Conservation (phyloP, 2,113 vertebrate species). For the Tiliqua scincoides region DNA sequence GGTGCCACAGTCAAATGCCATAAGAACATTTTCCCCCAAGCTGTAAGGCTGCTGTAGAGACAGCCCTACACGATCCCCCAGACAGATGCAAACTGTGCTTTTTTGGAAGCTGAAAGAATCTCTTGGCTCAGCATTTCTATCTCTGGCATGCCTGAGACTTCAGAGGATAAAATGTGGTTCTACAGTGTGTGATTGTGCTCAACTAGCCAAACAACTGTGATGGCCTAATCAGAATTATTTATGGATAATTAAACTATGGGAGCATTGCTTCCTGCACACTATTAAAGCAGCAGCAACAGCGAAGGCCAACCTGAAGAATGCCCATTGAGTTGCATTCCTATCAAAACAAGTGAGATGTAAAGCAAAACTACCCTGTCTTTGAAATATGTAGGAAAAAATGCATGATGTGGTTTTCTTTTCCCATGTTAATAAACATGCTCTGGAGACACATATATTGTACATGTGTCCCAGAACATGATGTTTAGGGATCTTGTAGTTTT, state of each 20-base stretch:
- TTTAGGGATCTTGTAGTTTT: too few species aligned
- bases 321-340: not conserved
- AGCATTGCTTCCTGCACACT: not conserved
- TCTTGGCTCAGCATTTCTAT: not conserved
- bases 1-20: not conserved
- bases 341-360: not conserved
- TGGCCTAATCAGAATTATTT: not conserved
- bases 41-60: not conserved
- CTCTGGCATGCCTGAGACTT: not conserved
- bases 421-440: too few species aligned
- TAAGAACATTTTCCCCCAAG: not conserved
- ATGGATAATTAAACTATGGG: slow-evolving; percentile 1
- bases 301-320: not conserved
- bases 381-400: not conserved
- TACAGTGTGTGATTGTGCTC: fast-evolving
- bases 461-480: too few species aligned
- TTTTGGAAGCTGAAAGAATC: not conserved
- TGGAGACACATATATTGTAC: too few species aligned
- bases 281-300: not conserved
- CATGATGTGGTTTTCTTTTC: too few species aligned
- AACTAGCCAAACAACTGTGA: not conserved
- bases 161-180: not conserved
- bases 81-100: not conserved
- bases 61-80: not conserved
- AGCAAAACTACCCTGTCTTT: not conserved